A percentile compares a stretch with the other conserved stretches of the same genome.
phyloP scores from a whole-genome alignment of 2,113 vertebrate genomes.

The Buteo buteo region DNA sequence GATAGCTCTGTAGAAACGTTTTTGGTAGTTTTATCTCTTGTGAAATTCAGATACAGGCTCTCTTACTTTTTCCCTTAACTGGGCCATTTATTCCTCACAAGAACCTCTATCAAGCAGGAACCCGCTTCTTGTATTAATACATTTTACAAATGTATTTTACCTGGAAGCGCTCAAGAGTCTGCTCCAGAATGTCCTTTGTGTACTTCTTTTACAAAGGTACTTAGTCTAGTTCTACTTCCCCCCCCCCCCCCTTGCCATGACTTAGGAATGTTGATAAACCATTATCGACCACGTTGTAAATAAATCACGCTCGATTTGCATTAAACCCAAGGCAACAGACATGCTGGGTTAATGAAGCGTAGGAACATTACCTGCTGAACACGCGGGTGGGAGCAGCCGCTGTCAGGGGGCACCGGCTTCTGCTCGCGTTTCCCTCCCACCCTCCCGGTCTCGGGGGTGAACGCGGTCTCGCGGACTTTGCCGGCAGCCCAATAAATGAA shows the following conservation, averaged over 20 bases:
- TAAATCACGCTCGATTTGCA: not conserved
- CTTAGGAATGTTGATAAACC: not conserved
- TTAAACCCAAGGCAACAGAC: not conserved
- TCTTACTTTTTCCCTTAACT: not conserved
- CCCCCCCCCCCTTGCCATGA: not conserved
- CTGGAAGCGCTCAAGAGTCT: not conserved
- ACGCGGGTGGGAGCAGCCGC: fast-evolving
- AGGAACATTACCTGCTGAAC: too few relatives aligned
- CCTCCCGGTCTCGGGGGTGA: not conserved
- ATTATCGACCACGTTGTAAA: not conserved
- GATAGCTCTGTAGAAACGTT: not conserved
- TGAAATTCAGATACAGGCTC: not conserved
- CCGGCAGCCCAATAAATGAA: not conserved
- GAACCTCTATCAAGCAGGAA: not conserved
- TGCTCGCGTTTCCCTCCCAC: fast-evolving
- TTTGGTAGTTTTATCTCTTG: not conserved
- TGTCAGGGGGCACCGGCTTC: fast-evolving
- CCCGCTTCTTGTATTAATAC: not conserved
- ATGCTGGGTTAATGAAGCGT: fast-evolving
- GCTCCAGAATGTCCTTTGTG: not conserved
- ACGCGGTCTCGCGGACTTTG: fast-evolving
- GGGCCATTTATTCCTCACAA: not conserved
- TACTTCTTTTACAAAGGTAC: not conserved
- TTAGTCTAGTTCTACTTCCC: not conserved
- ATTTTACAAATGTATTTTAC: not conserved